Evolutionary conservation across 2,113 vertebrate species (phyloP), one percentile per base, ranked within the genome.

Genomic region (Malurus cyaneus): DNA sequence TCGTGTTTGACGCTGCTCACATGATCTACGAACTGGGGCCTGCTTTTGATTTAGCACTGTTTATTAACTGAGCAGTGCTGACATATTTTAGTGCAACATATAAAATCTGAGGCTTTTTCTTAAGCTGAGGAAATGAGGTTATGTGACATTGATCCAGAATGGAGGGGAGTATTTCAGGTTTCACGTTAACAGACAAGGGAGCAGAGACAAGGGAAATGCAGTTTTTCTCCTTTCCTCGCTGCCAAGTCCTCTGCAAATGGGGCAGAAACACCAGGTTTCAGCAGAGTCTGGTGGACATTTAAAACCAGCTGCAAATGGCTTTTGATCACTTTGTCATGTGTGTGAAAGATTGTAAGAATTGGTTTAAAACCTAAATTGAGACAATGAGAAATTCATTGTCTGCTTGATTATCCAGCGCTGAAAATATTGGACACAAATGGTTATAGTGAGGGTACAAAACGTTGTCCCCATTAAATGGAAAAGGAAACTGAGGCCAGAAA

Each of bases 91-190:
- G 93, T 97, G 96, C 94, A 96, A 96, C 92, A 79, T 97, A 97
- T 97, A 97, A 96, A 96, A 97, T 94, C 94, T 92, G 95, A 96
- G 92, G 96, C 95, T 95, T 97, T 97, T 96, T 96, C 95, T 95
- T 95, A 97, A 97, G 96, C 96, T 95, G 96, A 97, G 97, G 96
- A 97, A 97, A 97, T 97, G 96, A 97, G 96, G 96, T 97, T 96
- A 97, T 97, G 92, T 95, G 95, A 97, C 93, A 96, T 96, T 97
- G 97, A 97, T 97, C 93, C 96, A 97, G 94, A 94, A 96, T 96
- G 94, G 96, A 95, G 94, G 95, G 94, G 95, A 95, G 88, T 88
- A 93, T 92, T 97, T 97, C 72, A 73, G 89, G 92, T 96, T 96
- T 92, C 77, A 36, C 44, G 39, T 80, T 87, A 96, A 91, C 88